Conservation (phyloP, 2,888 invertebrate genomes). For the Osmoderma eremita region DNA sequence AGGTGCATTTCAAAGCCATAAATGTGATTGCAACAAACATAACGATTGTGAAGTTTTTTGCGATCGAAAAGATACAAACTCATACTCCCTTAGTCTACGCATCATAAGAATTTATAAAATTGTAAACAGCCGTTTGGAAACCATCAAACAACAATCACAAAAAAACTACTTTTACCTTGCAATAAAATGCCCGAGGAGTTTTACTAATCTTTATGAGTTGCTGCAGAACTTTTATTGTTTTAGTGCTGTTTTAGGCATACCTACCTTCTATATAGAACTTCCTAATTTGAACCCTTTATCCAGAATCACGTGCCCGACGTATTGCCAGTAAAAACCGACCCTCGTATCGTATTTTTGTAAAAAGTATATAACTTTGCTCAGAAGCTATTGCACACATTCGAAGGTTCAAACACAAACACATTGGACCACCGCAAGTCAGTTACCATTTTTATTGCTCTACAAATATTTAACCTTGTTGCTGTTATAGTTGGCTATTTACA, state of each 20-base stretch:
- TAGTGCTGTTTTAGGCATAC: constrained; percentile 5
- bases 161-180: neutral
- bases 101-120: no score
- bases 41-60: no score
- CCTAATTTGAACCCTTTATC: constrained; percentile 26
- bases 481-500: constrained; percentile 26
- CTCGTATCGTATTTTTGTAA: neutral
- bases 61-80: no score
- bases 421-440: constrained; percentile 18
- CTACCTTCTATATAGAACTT: neutral
- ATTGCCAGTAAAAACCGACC: neutral
- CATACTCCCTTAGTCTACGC: no score
- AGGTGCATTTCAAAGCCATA: no score
- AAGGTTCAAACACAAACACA: neutral
- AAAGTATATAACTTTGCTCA: neutral
- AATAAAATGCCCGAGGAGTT: neutral
- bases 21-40: no score
- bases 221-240: constrained; percentile 14
- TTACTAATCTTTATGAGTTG: neutral
- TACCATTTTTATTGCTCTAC: constrained; percentile 34
- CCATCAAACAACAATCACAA: no score
- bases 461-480: constrained; percentile 31
- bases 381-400: neutral
- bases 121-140: no score
- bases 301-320: neutral